These are phyloP conservation scores for Neopipo cinnamomea DNA, from an alignment of 2,113 vertebrate genomes.

Conservation along the genomic window DNA sequence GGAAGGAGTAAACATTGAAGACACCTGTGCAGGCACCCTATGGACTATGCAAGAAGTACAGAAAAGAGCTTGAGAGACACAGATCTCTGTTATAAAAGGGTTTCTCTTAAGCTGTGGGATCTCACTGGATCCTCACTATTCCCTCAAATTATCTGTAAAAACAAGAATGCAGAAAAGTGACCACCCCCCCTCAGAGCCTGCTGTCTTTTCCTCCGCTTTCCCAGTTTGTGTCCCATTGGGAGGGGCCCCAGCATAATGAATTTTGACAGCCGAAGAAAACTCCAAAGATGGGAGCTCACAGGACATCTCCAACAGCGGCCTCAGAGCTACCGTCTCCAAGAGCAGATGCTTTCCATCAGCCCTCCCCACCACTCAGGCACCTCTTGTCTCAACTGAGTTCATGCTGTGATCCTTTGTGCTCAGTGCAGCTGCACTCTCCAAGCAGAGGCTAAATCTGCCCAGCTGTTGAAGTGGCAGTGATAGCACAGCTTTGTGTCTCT, in stretches of 20 bases:
- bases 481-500: not conserved
- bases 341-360: constrained; percentile 43
- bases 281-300: not conserved
- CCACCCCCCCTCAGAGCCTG: not conserved
- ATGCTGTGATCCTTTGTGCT: not conserved
- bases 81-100: not conserved
- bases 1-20: not conserved
- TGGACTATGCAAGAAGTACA: not conserved
- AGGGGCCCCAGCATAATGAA: not conserved
- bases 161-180: not conserved
- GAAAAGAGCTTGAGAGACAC: not conserved
- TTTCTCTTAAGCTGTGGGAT: not conserved
- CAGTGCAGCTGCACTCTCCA: not conserved
- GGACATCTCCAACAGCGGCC: constrained; percentile 20
- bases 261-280: not conserved
- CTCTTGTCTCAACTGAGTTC: not conserved
- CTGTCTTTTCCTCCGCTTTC: not conserved
- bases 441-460: constrained; percentile 6
- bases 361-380: not conserved
- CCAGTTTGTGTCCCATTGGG: not conserved
- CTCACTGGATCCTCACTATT: not conserved
- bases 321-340: not conserved
- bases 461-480: constrained; percentile 18
- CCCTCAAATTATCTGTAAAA: not conserved
- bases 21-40: not conserved